Evolutionary conservation across 2,113 vertebrate genomes (phyloP).

Genomic region (Lucifuga dentata): DNA sequence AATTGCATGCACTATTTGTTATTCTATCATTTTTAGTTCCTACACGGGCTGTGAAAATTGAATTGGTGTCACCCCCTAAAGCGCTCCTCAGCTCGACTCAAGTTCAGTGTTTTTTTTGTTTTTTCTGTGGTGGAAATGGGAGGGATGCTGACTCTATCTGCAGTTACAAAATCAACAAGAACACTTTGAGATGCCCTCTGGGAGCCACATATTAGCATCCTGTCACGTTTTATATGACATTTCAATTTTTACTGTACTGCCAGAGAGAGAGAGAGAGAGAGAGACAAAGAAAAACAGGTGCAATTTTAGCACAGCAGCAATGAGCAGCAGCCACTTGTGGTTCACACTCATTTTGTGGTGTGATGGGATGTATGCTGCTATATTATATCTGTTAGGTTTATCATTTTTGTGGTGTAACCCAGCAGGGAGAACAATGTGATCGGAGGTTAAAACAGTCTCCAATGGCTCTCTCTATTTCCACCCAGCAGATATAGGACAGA

Average conservation of each 20-base stretch:
- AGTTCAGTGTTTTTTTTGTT: conserved; percentile 31
- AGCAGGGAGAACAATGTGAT: conserved; percentile 70
- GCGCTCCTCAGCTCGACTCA: conserved; percentile 49
- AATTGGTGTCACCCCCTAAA: conserved; percentile 48
- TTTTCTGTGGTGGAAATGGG: conserved; percentile 46
- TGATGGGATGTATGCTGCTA: conserved; percentile 64
- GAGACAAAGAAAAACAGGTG: conserved; percentile 75
- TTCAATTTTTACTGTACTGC: conserved; percentile 79
- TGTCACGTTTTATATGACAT: conserved; percentile 81
- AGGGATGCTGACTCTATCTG: conserved; percentile 58
- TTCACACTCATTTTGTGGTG: conserved; percentile 69
- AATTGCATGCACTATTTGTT: conserved; percentile 43
- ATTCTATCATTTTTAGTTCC: conserved; percentile 45
- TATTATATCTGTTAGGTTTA: conserved; percentile 70
- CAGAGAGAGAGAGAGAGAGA: conserved; percentile 38
- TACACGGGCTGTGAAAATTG: conserved; percentile 50
- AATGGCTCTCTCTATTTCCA: conserved; percentile 63
- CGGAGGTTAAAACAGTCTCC: conserved; percentile 74
- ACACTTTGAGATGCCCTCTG: conserved; percentile 77
- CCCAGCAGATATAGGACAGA: conserved; percentile 76
- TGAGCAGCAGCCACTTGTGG: conserved; percentile 65
- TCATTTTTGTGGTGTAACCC: conserved; percentile 72
- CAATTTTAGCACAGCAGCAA: conserved; percentile 73
- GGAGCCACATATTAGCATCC: conserved; percentile 80
- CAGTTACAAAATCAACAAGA: conserved; percentile 79